Base-by-base conservation (phyloP, 2,888 invertebrate genomes). In the Eupithecia tripunctaria region DNA sequence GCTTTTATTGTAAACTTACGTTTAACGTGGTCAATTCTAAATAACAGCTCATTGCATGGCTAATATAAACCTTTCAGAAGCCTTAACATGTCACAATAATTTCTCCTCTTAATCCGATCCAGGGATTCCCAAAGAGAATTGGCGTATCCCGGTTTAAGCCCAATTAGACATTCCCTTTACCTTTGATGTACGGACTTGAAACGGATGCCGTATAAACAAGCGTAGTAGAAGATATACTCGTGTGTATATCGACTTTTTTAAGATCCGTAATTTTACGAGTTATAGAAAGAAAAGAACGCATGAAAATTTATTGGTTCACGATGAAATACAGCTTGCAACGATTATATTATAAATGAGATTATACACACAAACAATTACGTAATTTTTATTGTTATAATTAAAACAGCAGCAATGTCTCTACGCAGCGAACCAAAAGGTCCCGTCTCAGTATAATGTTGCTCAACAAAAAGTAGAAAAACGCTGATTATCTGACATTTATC, bases 21-120 rank as follows among this genome's bases (percentile, higher is more conserved):
- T 47, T 8, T 21, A 21, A 47, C 8, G 6, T 47, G 47, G 47
- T 10, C 47, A 51, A 51, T n/a, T 7, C 6, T n/a, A 4, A 43
- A 43, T n/a, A 21, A 21, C n/a, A 51, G 47, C 47, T 10, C 21
- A 56, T 25, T 12, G 1, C 25, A 25, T 21, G 5, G 25, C 25
- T 56, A 56, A 25, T 56, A 67, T 59, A 51, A 59, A 60, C 27
- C 38, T 38, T 64, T 38, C 12, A 38, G 18, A 25, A 36, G 21
- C 38, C 25, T 64, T 64, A n/a, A 60, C 59, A 25, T 64, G 43
- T 41, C 38, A 51, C 64, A 38, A 56, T 70, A 70, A 69, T 63
- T 64, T 51, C 25, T 63, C 63, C 47, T 25, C 38, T 36, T 64
- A 64, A 70, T 56, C 70, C 56, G 25, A 64, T 63, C 36, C 32